Evolutionary conservation across 2,888 invertebrate species (phyloP), one percentile per base, ranked within the genome.

Genomic region (Drosophila flavopinicola): DNA sequence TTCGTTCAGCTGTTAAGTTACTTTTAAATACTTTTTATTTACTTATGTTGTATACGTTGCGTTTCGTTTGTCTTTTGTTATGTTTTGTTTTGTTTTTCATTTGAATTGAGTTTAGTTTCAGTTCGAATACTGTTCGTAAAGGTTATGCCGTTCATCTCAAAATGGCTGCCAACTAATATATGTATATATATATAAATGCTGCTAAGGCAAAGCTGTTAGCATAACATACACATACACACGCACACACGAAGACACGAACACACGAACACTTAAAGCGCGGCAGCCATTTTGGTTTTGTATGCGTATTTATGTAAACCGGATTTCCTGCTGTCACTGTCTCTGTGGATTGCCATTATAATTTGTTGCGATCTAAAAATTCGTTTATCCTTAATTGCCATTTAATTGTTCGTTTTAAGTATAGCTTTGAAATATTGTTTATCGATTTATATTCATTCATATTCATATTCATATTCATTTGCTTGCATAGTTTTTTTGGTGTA

Each of bases 91-190:
- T 23, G 6, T 30, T 39, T 59, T 30, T 32, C 11, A 27, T 59
- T 30, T 32, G 17, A 27, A 53, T 42, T 24, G 35, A 20, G 6
- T 54, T 45, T 51, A 42, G 17, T 37, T 73, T 48, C 57, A 49
- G 53, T 69, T 76, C 59, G 68, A 88, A 85, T 88, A 85, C 85
- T 88, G 85, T 68, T 80, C 51, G 85, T 84, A 67, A 83, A 64
- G 75, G 59, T 66, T 66, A 32, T 77, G 33, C 58, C 41, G 25
- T 24, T 29, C 24, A n/a, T 42, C 11, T 59, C 72, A 64, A 78
- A 67, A 72, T 77, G 74, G 52, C 73, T 75, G 71, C 64, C 61
- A 69, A 56, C 49, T 58, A 38, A 66, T 64, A 45, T 5, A 15
- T 58, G 53, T 20, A 57, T 60, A 59, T 65, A 48, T 61, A 59